Evolutionary conservation across 2,888 invertebrate genomes (phyloP).

Genomic region (Athalia circularis): DNA sequence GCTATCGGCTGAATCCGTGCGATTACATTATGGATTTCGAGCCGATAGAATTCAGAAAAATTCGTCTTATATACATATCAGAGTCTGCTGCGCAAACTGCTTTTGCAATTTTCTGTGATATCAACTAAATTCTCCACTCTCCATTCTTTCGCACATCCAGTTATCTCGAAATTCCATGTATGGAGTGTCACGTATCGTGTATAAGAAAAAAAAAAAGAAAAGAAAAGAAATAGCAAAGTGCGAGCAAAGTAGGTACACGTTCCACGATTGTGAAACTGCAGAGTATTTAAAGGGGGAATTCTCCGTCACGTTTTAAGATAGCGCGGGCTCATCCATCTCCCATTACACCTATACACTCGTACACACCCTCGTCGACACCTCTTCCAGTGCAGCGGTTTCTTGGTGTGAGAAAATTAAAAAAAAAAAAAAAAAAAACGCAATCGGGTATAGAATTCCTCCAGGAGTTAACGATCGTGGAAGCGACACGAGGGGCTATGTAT

Average conservation of each 20-base stretch:
- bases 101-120: background rate
- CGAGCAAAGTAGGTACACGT: no score
- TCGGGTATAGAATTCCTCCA: no score
- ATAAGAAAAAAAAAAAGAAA: background rate
- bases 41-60: background rate
- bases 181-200: background rate
- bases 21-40: background rate
- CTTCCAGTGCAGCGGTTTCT: no score
- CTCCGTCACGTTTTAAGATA: conserved; percentile 25
- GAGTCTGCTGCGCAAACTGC: background rate
- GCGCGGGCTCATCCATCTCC: background rate
- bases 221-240: background rate
- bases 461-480: no score
- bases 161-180: background rate
- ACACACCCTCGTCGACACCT: background rate
- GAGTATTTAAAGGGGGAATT: conserved; percentile 6
- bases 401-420: no score
- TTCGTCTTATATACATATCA: background rate
- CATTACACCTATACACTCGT: background rate
- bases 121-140: background rate
- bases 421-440: no score
- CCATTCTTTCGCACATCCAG: background rate
- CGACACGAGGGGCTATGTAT: no score
- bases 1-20: background rate
- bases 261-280: no score